These are phyloP conservation scores for Diglossa brunneiventris DNA, from an alignment of 2,113 vertebrate genomes.

Conservation along the genomic window DNA sequence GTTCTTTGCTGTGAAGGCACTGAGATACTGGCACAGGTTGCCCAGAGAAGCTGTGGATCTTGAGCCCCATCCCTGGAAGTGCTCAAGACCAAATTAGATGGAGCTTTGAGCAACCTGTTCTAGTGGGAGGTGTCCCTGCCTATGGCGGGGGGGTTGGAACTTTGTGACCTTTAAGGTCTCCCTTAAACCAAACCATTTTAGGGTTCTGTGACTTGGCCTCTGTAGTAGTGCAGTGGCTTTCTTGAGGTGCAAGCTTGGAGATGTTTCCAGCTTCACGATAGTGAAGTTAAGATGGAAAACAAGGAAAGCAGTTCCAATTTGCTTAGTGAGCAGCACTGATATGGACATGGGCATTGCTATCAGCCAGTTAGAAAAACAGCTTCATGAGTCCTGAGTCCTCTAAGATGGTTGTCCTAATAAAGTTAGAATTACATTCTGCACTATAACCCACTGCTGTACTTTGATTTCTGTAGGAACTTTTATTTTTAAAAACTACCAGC, in stretches of 20 bases:
- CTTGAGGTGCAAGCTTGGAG: not conserved
- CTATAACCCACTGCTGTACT: not conserved
- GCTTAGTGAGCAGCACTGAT: not conserved
- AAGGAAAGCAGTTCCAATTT: not conserved
- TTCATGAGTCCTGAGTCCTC: not conserved
- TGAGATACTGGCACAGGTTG: not conserved
- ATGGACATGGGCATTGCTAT: not conserved
- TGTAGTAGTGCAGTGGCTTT: not conserved
- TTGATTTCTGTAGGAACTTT: not conserved
- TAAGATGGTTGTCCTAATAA: not conserved
- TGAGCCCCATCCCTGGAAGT: not conserved
- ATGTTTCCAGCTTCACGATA: not conserved
- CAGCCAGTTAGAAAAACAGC: not conserved
- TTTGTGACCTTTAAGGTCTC: not conserved
- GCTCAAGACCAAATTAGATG: not conserved
- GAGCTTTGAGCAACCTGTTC: not conserved
- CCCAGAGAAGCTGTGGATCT: not conserved
- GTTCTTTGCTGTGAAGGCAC: no score
- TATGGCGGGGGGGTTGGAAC: accelerated
- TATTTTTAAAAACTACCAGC: not conserved
- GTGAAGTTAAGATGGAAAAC: not conserved
- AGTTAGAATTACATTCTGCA: not conserved
- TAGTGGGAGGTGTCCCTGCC: not conserved
- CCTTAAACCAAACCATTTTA: not conserved
- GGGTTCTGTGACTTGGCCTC: not conserved